Evolutionary conservation across 2,113 vertebrate species (phyloP).

Genomic region (Limnothrissa miodon): DNA sequence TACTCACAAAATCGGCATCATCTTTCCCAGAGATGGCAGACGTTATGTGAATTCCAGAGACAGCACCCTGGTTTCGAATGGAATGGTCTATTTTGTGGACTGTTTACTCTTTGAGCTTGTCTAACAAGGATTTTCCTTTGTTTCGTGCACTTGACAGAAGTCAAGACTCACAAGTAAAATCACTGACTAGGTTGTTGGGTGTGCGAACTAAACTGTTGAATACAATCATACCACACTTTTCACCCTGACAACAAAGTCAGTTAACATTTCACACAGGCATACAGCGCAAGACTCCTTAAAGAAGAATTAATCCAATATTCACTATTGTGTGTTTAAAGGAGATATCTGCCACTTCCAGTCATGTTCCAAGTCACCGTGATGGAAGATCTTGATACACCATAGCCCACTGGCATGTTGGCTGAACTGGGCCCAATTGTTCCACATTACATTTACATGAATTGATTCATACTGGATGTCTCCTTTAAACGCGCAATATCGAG

Average conservation of each 20-base stretch:
- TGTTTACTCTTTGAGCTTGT: conserved; percentile 38
- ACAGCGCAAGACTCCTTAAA: background rate
- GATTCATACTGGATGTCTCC: no score
- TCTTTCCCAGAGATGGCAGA: background rate
- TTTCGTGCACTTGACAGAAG: conserved; percentile 49
- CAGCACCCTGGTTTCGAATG: conserved; percentile 23
- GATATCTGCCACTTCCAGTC: no score
- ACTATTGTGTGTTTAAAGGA: no score
- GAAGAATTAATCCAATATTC: no score
- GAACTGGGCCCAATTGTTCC: no score
- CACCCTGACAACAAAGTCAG: conserved; percentile 62
- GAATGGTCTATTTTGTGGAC: conserved; percentile 3
- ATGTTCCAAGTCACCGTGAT: no score
- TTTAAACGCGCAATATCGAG: no score
- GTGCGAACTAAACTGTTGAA: background rate
- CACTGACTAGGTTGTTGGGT: background rate
- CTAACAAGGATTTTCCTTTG: conserved; percentile 41
- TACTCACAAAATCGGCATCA: background rate
- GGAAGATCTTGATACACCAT: no score
- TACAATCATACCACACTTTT: conserved; percentile 9
- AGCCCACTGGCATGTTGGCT: no score
- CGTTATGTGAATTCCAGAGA: conserved; percentile 23
- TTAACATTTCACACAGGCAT: conserved; percentile 44
- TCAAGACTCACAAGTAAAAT: background rate
- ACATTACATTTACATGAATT: no score